Base-by-base conservation (phyloP, 2,888 invertebrate genomes). In the Tinea pellionella region DNA sequence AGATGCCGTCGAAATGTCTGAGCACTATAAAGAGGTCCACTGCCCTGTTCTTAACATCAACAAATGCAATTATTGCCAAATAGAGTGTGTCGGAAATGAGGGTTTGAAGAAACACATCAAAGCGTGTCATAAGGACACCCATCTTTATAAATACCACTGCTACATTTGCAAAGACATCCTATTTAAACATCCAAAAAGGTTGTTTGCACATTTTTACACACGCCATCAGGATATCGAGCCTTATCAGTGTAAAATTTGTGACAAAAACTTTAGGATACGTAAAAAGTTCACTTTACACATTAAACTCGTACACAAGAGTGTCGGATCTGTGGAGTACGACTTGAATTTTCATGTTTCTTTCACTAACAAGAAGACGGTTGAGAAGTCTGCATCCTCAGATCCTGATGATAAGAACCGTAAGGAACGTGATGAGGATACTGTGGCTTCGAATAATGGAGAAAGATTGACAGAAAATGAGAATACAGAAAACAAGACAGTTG, bases 271-370 rank as follows among this genome's bases (percentile, higher is more conserved):
- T 59, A 64, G 68, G 53, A 51, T 78, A 1, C 69, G 86, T 0
- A 85, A 80, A 56, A 65, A 65, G 1, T 84, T 86, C 43, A 78
- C 82, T 0, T 63, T 85, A 0, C 86, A 86, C 24, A 86, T 86
- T 0, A 84, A 84, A 65, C n/a, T 82, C 6, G 63, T 64, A 0
- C 86, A 86, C 18, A 68, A 75, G 0, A 77, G 80, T 43, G 61
- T 69, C 1, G 86, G 86, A 0, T 80, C 69, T 24, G 79, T 84
- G 8, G 80, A 83, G 55, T 85, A 84, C 63, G 78, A 84, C 67
- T 69, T 80, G 1, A 73, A 75, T 2, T 81, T 77, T 55, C 73
- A 82, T 65, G 86, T 86, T 0, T 78, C 68, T 62, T 86, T 86
- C 59, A 41, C 24, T 2, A 6, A 24, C 6, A 24, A 24, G 24